Conservation (phyloP, 2,113 vertebrate species). For the Aphyosemion australe region DNA sequence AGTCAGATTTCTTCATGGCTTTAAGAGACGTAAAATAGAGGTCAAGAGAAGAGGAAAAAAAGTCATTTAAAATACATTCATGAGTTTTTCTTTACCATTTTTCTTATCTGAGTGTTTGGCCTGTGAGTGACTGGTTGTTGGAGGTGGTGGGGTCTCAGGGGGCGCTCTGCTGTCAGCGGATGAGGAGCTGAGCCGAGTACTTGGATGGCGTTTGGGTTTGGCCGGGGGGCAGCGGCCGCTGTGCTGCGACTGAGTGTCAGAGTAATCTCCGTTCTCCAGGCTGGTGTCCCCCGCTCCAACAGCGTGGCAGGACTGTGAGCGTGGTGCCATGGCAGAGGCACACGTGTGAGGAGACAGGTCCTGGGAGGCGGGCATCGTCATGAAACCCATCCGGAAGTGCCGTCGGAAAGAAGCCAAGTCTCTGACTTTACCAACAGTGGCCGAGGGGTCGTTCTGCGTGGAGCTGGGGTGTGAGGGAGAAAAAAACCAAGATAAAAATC, state of each 20-base stretch:
- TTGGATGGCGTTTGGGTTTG: slow-evolving; percentile 90
- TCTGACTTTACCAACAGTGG: slow-evolving; percentile 82
- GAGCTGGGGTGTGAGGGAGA: slow-evolving; percentile 54
- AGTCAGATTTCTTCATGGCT: slow-evolving; percentile 85
- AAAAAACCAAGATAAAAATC: slow-evolving; percentile 22
- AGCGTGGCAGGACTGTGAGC: slow-evolving; percentile 91
- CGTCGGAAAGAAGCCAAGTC: slow-evolving; percentile 90
- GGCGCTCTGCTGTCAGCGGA: slow-evolving; percentile 65
- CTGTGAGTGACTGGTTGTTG: slow-evolving; percentile 65
- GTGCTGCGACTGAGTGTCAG: slow-evolving; percentile 75
- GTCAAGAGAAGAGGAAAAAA: slow-evolving; percentile 12
- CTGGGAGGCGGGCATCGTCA: slow-evolving; percentile 95
- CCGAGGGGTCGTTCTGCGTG: slow-evolving; percentile 78
- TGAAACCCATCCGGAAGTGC: slow-evolving; percentile 93
- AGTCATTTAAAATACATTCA: not conserved
- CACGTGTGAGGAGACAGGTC: slow-evolving; percentile 90
- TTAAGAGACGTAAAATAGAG: slow-evolving; percentile 14
- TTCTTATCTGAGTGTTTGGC: slow-evolving; percentile 80
- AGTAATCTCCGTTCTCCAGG: slow-evolving; percentile 83
- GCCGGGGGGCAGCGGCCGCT: slow-evolving; percentile 82
- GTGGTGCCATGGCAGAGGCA: slow-evolving; percentile 88
- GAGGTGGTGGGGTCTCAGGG: slow-evolving; percentile 67
- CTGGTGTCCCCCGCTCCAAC: slow-evolving; percentile 84
- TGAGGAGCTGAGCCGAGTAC: slow-evolving; percentile 87
- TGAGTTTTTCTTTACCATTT: slow-evolving; percentile 65